These are phyloP conservation scores for Habroteleia sp. DNA, from an alignment of 2,888 invertebrate species.

Conservation along the genomic window DNA sequence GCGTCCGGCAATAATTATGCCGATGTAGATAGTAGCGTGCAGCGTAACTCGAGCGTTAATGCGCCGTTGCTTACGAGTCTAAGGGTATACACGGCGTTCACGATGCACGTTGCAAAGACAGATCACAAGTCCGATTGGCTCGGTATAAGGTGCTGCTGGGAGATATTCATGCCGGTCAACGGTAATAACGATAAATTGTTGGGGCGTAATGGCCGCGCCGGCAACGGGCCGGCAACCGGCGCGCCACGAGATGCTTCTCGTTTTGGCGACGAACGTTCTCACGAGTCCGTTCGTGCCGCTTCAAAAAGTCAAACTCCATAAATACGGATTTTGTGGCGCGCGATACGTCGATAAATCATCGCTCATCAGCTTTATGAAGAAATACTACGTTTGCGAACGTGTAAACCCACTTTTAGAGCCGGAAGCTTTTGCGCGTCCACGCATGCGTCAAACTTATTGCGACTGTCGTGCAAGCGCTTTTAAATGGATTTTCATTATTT, in stretches of 20 bases:
- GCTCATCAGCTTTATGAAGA: constrained; percentile 60
- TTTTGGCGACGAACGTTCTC: constrained; percentile 62
- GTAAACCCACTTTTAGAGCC: constrained; percentile 39
- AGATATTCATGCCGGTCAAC: constrained; percentile 75
- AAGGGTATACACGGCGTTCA: constrained; percentile 58
- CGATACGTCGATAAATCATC: constrained; percentile 57
- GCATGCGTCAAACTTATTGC: constrained; percentile 19
- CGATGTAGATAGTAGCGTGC: constrained; percentile 75
- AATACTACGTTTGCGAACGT: constrained; percentile 47
- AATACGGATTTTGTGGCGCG: constrained; percentile 56
- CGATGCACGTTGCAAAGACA: constrained; percentile 66
- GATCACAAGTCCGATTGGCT: constrained; percentile 70
- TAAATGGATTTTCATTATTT: too few species aligned
- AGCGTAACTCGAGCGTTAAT: constrained; percentile 77
- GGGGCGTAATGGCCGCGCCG: constrained; percentile 69
- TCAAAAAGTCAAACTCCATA: constrained; percentile 62
- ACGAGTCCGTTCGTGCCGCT: constrained; percentile 42
- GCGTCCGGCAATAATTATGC: constrained; percentile 76
- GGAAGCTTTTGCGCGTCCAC: constrained; percentile 28
- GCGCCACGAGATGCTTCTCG: constrained; percentile 57
- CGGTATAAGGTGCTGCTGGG: constrained; percentile 68
- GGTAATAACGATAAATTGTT: constrained; percentile 77
- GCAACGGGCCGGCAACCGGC: constrained; percentile 60
- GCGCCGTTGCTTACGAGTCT: constrained; percentile 67
- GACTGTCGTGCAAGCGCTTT: too few species aligned